phyloP scores from a whole-genome alignment of 2,888 invertebrate species.

The Ramazzottius varieornatus region DNA sequence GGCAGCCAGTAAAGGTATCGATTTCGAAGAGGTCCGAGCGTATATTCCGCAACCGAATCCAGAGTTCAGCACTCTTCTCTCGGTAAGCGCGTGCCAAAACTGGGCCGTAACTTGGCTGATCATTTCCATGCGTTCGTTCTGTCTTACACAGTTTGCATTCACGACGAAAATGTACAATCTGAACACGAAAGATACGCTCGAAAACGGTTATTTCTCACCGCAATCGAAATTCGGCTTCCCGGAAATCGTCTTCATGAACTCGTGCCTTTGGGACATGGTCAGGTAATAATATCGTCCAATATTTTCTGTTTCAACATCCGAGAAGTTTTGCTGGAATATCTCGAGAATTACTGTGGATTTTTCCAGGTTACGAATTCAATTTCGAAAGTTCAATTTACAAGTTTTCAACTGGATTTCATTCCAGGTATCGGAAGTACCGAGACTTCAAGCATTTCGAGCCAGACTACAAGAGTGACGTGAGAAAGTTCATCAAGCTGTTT shows the following conservation, averaged over 20 bases:
- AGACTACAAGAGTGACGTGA: background rate
- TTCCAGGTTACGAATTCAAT: background rate
- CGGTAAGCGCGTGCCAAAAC: too few relatives aligned
- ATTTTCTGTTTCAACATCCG: background rate
- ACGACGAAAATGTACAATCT: background rate
- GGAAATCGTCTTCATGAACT: background rate
- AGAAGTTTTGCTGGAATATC: background rate
- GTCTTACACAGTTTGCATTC: background rate
- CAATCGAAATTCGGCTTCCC: background rate
- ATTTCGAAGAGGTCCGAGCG: background rate
- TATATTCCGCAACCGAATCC: background rate
- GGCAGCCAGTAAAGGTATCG: background rate
- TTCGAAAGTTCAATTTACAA: background rate
- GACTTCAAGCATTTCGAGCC: background rate
- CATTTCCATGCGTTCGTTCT: too few relatives aligned
- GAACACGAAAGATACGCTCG: background rate
- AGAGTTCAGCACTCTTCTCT: too few relatives aligned
- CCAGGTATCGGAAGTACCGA: background rate
- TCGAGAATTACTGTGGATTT: background rate
- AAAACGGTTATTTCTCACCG: background rate
- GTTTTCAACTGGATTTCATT: background rate
- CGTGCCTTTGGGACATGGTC: background rate
- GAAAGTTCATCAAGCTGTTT: background rate
- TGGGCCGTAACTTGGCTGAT: too few relatives aligned
- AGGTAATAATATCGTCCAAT: background rate